Evolutionary conservation across 2,113 vertebrate genomes (phyloP).

Genomic region (Onychostruthus taczanowskii): DNA sequence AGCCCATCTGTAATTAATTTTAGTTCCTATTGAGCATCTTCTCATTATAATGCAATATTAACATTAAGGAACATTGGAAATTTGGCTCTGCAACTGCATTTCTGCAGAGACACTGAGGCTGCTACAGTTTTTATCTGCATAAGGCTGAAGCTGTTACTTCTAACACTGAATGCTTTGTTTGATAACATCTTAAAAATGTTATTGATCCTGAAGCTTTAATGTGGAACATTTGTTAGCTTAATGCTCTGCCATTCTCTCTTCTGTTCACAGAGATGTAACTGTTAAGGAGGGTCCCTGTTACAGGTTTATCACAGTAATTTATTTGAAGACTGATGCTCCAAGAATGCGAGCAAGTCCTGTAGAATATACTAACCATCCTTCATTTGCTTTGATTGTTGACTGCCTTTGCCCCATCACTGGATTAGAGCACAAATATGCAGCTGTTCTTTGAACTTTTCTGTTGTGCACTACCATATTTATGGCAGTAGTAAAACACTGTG

Average conservation of each 20-base stretch:
- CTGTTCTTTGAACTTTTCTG: slow-evolving; percentile 15
- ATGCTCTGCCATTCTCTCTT: neutral
- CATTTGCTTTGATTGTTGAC: neutral
- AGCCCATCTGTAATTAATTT: neutral
- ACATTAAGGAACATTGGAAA: neutral
- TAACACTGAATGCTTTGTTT: neutral
- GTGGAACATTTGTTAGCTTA: slow-evolving; percentile 38
- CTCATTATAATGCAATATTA: neutral
- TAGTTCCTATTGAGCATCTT: neutral
- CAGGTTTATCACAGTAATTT: slow-evolving; percentile 7
- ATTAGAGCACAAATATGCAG: neutral
- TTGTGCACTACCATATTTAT: neutral
- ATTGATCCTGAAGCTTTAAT: slow-evolving; percentile 36
- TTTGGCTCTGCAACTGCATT: neutral
- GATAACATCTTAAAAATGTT: slow-evolving; percentile 26
- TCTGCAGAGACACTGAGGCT: neutral
- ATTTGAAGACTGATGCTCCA: neutral
- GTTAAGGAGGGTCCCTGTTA: neutral
- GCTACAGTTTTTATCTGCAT: neutral
- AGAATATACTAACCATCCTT: neutral
- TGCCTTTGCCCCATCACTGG: neutral
- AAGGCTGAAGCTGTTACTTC: neutral
- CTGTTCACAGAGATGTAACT: slow-evolving; percentile 1
- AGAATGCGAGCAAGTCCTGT: neutral
- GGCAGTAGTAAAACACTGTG: neutral